Conservation (phyloP, 2,113 vertebrate species). For the Anarrhichthys ocellatus region DNA sequence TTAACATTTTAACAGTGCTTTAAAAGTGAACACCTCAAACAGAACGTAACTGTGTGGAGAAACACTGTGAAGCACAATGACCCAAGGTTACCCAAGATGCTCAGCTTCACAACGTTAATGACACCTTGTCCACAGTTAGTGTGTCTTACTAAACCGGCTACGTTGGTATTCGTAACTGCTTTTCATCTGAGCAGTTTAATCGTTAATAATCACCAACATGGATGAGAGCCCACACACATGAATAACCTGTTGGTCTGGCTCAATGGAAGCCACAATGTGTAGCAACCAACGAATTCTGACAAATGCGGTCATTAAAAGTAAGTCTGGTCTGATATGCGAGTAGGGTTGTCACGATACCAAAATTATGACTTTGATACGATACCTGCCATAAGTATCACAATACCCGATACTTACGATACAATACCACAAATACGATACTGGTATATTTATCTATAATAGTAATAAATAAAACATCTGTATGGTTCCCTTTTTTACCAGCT, state of each 20-base stretch:
- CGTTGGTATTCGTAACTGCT: neutral
- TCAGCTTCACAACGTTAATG: neutral
- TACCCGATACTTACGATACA: too few relatives aligned
- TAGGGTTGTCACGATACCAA: too few relatives aligned
- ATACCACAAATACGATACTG: too few relatives aligned
- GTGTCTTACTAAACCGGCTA: neutral
- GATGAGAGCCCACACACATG: neutral
- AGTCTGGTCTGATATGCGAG: neutral
- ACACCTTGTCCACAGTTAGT: neutral
- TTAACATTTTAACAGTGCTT: neutral
- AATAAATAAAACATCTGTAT: too few relatives aligned
- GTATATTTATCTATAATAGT: too few relatives aligned
- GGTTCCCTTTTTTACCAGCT: too few relatives aligned
- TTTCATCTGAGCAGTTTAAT: neutral
- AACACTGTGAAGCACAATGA: neutral
- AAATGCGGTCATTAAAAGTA: neutral
- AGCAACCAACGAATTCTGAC: neutral
- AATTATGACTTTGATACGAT: too few relatives aligned
- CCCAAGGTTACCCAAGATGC: neutral
- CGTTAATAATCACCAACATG: neutral
- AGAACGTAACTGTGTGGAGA: too few relatives aligned
- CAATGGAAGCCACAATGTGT: neutral
- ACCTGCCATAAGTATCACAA: too few relatives aligned
- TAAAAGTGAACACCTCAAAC: neutral
- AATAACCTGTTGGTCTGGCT: conserved; percentile 5